Conservation (phyloP, 2,797 vertebrate genomes). For the Sardinella longiceps region DNA sequence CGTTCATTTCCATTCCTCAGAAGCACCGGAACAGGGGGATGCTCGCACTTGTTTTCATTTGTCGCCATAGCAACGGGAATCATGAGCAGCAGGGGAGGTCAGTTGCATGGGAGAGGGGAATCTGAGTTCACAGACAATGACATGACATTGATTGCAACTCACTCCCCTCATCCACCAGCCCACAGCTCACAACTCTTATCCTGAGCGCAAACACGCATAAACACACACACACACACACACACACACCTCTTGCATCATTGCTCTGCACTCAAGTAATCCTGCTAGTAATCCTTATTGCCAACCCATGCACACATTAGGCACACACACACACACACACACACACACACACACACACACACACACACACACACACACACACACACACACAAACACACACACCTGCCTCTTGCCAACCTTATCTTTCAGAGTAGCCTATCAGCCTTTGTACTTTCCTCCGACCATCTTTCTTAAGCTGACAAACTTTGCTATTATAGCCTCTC, state of each 20-base stretch:
- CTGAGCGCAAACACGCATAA: not conserved
- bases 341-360: not conserved
- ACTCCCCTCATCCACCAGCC: not conserved
- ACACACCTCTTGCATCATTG: not conserved
- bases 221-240: not conserved
- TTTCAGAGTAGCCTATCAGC: not conserved
- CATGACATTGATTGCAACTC: constrained; percentile 56
- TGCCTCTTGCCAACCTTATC: not conserved
- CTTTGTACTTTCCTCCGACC: constrained; percentile 23
- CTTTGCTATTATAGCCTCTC: constrained; percentile 27
- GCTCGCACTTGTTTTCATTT: constrained; percentile 67
- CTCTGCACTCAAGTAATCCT: constrained; percentile 18
- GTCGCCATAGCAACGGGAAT: constrained; percentile 69
- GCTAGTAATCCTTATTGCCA: not conserved
- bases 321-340: not conserved
- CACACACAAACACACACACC: not conserved
- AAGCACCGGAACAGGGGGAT: constrained; percentile 42
- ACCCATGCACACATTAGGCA: too few species aligned
- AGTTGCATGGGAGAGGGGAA: constrained; percentile 59
- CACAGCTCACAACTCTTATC: constrained; percentile 37
- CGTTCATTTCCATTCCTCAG: constrained; percentile 67
- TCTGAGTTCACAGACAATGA: constrained; percentile 60
- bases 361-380: constrained; percentile 4
- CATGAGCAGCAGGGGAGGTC: constrained; percentile 66
- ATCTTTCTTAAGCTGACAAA: constrained; percentile 32